Evolutionary conservation across 2,113 vertebrate species (phyloP).

Genomic region (Morone chrysops): DNA sequence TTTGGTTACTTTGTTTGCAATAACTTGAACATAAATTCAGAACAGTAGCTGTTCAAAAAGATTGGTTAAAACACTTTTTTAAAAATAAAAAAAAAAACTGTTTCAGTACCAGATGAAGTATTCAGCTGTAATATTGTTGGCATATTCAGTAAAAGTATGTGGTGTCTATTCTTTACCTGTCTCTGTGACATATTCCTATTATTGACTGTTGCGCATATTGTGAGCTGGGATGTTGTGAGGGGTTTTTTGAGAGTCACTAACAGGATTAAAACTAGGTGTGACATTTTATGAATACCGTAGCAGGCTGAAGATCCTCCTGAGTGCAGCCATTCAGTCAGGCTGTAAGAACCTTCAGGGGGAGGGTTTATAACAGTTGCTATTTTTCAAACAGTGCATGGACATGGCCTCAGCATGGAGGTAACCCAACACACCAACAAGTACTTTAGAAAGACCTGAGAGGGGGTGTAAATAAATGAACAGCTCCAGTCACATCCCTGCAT

Average conservation of each 20-base stretch:
- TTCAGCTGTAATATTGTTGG: not conserved
- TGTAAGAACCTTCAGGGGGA: slow-evolving; percentile 15
- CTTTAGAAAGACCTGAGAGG: not conserved
- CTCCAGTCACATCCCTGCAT: not conserved
- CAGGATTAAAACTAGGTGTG: slow-evolving; percentile 62
- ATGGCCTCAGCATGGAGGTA: not conserved
- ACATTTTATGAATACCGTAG: slow-evolving; percentile 58
- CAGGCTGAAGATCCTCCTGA: slow-evolving; percentile 42
- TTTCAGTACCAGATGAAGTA: not conserved
- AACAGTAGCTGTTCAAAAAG: not conserved
- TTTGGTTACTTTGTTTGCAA: not conserved
- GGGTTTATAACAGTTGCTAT: slow-evolving; percentile 17
- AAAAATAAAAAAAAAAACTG: not conserved
- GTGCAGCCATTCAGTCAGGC: slow-evolving; percentile 17
- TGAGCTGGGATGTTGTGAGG: slow-evolving; percentile 46
- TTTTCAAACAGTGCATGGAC: not conserved
- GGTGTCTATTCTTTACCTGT: slow-evolving; percentile 9
- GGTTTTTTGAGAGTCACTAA: slow-evolving; percentile 53
- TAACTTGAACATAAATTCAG: not conserved
- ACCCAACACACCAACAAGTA: not conserved
- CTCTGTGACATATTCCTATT: slow-evolving; percentile 13
- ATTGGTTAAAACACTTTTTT: not conserved
- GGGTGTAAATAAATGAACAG: not conserved
- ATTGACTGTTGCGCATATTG: slow-evolving; percentile 20
- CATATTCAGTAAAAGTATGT: not conserved